Base-by-base conservation (phyloP, 2,113 vertebrate species). In the Etheostoma cragini region DNA sequence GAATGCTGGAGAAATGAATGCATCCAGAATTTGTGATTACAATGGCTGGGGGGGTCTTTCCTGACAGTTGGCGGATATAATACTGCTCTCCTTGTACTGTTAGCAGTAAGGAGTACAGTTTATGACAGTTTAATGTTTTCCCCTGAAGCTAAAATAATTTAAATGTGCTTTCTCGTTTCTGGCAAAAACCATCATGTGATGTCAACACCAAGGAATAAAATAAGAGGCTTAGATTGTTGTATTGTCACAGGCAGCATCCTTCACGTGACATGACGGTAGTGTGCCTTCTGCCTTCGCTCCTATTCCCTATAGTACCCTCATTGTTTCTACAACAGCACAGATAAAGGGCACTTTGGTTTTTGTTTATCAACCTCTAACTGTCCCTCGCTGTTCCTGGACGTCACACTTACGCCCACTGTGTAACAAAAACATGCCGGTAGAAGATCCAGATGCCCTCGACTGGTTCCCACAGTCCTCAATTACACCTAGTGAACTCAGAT, bases 381-480 rank as follows among this genome's bases (percentile, higher is more conserved):
- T 82, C 83, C 65, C 54, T 85, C 60, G 49, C 11, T 4, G 0
- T 76, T 83, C 53, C 38, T 45, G 58, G 19, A 89, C 45, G 83
- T 87, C 84, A 88, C 58, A 62, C 42, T 14, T 21, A 58, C 63
- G 6, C 1, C 56, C 66, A 47, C 63, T 17, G 60, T 53, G 14
- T 30, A 78, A 83, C 33, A 83, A 77, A 82, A 87, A 79, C 84
- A 87, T 14, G 17, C 26, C 5, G 22, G 50, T 70, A 35, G 33
- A 38, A 46, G 58, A 82, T 86, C 76, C 85, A 83, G 70, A 82
- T 76, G 76, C 64, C 78, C 17, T 0, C 13, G 4, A 42, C 78
- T 72, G 77, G 57, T 90, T 90, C 90, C 85, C 87, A 89, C 82
- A 81, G 38, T 74, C 24, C 61, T 8, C 63, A 11, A 1, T 26